These are phyloP conservation scores for Chamaea fasciata DNA, from an alignment of 2,113 vertebrate genomes.

Conservation along the genomic window DNA sequence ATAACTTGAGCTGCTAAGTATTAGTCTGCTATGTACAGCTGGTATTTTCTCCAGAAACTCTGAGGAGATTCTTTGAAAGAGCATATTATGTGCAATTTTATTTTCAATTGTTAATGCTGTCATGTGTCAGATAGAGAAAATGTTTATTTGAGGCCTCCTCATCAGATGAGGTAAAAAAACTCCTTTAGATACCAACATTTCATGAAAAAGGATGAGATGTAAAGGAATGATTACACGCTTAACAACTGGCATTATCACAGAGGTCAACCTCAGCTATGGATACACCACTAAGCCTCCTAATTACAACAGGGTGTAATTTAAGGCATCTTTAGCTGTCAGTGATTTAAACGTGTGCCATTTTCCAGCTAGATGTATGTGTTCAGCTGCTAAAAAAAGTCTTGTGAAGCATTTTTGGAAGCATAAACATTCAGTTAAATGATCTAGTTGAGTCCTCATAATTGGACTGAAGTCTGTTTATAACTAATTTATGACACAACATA, in stretches of 20 bases:
- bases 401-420: background rate
- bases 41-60: constrained; percentile 36
- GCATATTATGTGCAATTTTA: background rate
- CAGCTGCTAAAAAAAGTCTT: background rate
- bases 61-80: constrained; percentile 4
- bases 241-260: background rate
- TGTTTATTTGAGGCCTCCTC: background rate
- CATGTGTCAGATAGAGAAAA: background rate
- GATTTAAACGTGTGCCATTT: background rate
- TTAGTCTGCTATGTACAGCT: constrained; percentile 29
- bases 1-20: background rate
- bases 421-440: constrained; percentile 30
- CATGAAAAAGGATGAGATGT: background rate
- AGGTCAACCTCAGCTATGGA: background rate
- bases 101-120: constrained; percentile 3
- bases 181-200: background rate
- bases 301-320: background rate
- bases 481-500: constrained; percentile 4
- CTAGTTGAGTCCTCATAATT: background rate
- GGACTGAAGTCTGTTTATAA: constrained; percentile 29
- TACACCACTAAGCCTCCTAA: background rate
- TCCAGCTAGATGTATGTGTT: background rate
- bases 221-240: background rate
- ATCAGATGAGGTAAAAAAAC: background rate
- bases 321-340: background rate